Percentiles rank a stretch among this genome's conserved stretches.
These are phyloP conservation scores for Hemiscyllium ocellatum DNA, from an alignment of 2,113 vertebrate genomes.

Conservation along the genomic window DNA sequence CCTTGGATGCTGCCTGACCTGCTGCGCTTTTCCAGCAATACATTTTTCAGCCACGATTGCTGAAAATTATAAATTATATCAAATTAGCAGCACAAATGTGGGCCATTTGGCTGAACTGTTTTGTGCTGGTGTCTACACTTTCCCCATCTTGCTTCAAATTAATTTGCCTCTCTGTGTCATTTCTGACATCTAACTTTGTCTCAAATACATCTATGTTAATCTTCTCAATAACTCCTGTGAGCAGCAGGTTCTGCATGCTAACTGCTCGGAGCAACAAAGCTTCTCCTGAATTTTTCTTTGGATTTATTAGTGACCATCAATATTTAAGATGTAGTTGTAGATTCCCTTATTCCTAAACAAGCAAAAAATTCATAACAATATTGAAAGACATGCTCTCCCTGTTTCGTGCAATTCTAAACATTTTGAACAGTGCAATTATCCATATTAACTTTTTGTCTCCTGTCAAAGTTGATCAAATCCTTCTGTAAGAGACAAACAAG, in stretches of 20 bases:
- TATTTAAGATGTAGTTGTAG: neutral
- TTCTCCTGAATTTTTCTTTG: neutral
- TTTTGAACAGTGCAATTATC: neutral
- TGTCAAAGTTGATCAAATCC: constrained; percentile 90
- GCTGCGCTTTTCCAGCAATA: too few relatives aligned
- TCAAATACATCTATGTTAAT: neutral
- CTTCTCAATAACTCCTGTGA: too few relatives aligned
- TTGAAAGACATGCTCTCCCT: neutral
- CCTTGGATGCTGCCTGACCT: too few relatives aligned
- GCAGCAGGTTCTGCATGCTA: too few relatives aligned
- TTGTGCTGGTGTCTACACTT: neutral
- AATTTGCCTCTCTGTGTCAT: neutral
- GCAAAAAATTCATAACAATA: neutral
- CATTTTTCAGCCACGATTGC: too few relatives aligned
- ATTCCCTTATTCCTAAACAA: too few relatives aligned
- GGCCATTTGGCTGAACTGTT: neutral
- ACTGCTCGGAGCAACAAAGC: too few relatives aligned
- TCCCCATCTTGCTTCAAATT: neutral
- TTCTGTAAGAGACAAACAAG: constrained; percentile 58
- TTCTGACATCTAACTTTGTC: neutral
- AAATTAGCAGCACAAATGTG: neutral
- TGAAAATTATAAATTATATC: neutral
- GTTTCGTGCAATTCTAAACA: neutral
- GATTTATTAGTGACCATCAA: neutral
- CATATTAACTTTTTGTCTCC: constrained; percentile 77